These are phyloP conservation scores for Nymphalis io DNA, from an alignment of 1,140 invertebrate species.

Conservation along the genomic window DNA sequence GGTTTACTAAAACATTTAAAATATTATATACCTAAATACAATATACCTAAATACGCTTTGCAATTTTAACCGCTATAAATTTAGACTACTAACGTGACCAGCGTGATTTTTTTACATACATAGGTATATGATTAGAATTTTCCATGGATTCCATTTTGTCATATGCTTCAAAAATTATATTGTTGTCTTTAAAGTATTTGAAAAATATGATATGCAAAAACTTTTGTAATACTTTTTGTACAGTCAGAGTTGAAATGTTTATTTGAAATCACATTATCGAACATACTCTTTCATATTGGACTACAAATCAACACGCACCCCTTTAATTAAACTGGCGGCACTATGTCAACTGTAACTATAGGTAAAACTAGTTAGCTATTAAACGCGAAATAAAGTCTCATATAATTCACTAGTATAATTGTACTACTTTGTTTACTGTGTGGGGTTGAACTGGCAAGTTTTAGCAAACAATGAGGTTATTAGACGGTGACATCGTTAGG, in stretches of 20 bases:
- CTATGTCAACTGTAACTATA: slow-evolving; percentile 71
- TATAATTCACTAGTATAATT: slow-evolving; percentile 57
- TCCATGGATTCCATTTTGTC: no score
- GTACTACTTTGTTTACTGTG: slow-evolving; percentile 46
- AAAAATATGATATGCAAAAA: no score
- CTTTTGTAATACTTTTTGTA: no score
- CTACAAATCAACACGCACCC: slow-evolving; percentile 73
- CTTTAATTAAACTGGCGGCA: slow-evolving; percentile 72
- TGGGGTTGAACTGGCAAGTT: slow-evolving; percentile 38
- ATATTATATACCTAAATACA: no score
- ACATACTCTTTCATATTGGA: slow-evolving; percentile 49
- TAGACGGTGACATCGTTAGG: slow-evolving; percentile 18
- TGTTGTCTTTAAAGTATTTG: no score
- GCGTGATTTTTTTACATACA: no score
- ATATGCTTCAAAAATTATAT: no score
- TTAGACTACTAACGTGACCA: no score
- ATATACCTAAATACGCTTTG: no score
- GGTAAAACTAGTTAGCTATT: slow-evolving; percentile 56
- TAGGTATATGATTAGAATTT: no score
- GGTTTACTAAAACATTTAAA: no score
- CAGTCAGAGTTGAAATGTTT: neutral
- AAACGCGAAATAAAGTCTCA: slow-evolving; percentile 55
- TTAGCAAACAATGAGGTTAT: slow-evolving; percentile 22
- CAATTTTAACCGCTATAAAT: no score
- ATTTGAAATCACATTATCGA: slow-evolving; percentile 45